phyloP scores from a whole-genome alignment of 2,113 vertebrate species.

The Bagarius yarrelli region DNA sequence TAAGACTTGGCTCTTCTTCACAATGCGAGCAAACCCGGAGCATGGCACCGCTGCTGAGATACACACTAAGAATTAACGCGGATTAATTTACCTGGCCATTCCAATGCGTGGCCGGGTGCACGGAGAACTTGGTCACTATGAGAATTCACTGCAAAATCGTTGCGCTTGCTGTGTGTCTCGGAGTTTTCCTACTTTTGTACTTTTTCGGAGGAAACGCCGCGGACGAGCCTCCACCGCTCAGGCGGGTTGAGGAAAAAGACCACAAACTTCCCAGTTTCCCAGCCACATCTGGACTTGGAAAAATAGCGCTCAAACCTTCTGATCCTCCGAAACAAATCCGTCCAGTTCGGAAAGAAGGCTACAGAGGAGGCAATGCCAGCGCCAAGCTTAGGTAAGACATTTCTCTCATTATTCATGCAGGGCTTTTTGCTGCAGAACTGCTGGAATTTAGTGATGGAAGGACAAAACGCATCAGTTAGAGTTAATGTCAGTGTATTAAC shows the following conservation, averaged over 20 bases:
- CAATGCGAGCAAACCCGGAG: slow-evolving; percentile 58
- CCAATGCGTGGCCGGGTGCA: slow-evolving; percentile 31
- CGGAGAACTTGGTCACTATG: slow-evolving; percentile 65
- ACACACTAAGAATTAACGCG: slow-evolving; percentile 43
- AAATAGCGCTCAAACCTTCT: slow-evolving; percentile 49
- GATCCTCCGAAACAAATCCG: slow-evolving; percentile 46
- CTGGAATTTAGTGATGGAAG: neutral
- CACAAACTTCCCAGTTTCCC: slow-evolving; percentile 37
- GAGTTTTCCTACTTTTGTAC: slow-evolving; percentile 79
- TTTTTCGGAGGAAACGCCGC: slow-evolving; percentile 70
- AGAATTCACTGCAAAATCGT: slow-evolving; percentile 70
- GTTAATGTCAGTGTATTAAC: neutral
- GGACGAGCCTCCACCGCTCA: slow-evolving; percentile 66
- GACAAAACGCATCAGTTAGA: neutral
- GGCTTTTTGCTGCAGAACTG: neutral
- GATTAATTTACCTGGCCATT: slow-evolving; percentile 61
- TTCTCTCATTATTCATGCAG: neutral
- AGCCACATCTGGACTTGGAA: slow-evolving; percentile 15
- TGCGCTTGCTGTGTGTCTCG: slow-evolving; percentile 67
- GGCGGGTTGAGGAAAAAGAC: slow-evolving; percentile 57
- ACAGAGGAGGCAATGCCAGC: slow-evolving; percentile 51
- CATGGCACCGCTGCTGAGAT: slow-evolving; percentile 61
- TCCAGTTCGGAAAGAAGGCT: slow-evolving; percentile 44
- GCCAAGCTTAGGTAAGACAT: slow-evolving; percentile 65
- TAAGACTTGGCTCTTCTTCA: slow-evolving; percentile 63